Evolutionary conservation across 2,797 vertebrate genomes (phyloP).

Genomic region (Amblyopsis hoosieri): DNA sequence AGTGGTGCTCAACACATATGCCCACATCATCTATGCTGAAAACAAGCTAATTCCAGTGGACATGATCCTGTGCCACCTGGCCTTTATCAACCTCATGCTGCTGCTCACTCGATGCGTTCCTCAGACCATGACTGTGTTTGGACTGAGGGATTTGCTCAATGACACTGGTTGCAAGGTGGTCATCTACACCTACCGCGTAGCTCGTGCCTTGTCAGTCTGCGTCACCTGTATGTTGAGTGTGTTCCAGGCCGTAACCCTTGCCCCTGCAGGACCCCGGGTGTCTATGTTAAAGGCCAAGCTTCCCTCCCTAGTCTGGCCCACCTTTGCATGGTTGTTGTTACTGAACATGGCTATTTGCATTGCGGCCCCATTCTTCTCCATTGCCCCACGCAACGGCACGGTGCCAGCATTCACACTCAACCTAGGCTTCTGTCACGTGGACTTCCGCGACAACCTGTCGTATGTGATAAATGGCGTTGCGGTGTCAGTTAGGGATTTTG

Average conservation of each 20-base stretch:
- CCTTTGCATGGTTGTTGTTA: slow-evolving; percentile 74
- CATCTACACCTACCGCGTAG: slow-evolving; percentile 77
- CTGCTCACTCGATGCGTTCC: slow-evolving; percentile 78
- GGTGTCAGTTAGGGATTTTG: slow-evolving; percentile 76
- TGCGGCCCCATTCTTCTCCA: slow-evolving; percentile 75
- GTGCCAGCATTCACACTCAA: slow-evolving; percentile 79
- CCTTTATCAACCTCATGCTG: slow-evolving; percentile 78
- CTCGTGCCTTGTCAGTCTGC: slow-evolving; percentile 79
- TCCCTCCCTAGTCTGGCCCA: slow-evolving; percentile 70
- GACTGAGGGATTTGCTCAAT: slow-evolving; percentile 69
- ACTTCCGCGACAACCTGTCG: slow-evolving; percentile 76
- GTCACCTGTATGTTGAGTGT: slow-evolving; percentile 83
- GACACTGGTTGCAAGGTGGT: slow-evolving; percentile 80
- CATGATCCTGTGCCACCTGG: slow-evolving; percentile 80
- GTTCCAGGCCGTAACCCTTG: slow-evolving; percentile 77
- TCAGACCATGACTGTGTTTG: slow-evolving; percentile 81
- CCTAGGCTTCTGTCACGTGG: slow-evolving; percentile 79
- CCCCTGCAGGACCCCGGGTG: slow-evolving; percentile 58
- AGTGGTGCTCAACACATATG: slow-evolving; percentile 73
- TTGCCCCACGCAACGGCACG: slow-evolving; percentile 77
- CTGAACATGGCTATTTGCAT: slow-evolving; percentile 81
- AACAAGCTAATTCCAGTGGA: slow-evolving; percentile 76
- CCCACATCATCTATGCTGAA: slow-evolving; percentile 57
- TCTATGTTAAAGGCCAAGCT: slow-evolving; percentile 68
- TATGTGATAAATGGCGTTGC: slow-evolving; percentile 79